Conservation (phyloP, 2,888 invertebrate genomes). For the Cryptocephalus moraei region DNA sequence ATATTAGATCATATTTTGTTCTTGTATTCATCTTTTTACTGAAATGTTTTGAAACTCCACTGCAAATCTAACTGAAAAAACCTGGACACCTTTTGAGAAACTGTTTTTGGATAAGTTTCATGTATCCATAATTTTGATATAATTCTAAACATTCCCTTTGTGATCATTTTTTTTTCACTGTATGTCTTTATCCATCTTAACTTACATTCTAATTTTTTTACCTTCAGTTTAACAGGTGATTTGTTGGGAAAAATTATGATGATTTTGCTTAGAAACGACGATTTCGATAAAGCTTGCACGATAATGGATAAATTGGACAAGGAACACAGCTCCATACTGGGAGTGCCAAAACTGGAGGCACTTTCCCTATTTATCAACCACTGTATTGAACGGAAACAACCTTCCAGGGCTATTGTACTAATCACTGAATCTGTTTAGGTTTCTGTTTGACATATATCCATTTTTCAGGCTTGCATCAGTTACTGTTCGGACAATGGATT, state of each 20-base stretch:
- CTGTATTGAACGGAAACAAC: slow-evolving; percentile 43
- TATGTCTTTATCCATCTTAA: not conserved
- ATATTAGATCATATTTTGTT: too few relatives aligned
- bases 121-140: too few relatives aligned
- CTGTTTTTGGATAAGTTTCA: too few relatives aligned
- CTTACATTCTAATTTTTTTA: not conserved
- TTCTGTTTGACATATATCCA: not conserved
- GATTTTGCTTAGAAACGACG: slow-evolving; percentile 37
- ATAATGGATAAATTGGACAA: slow-evolving; percentile 45
- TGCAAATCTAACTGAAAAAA: too few relatives aligned
- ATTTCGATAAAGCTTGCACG: slow-evolving; percentile 43
- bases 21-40: too few relatives aligned
- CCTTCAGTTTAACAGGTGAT: slow-evolving; percentile 46
- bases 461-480: slow-evolving; percentile 42
- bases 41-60: too few relatives aligned
- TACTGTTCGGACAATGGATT: slow-evolving; percentile 49
- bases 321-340: slow-evolving; percentile 43
- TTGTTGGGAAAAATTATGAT: slow-evolving; percentile 50
- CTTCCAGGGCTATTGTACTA: slow-evolving; percentile 44
- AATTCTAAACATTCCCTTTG: too few relatives aligned
- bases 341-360: slow-evolving; percentile 43
- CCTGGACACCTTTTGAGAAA: too few relatives aligned
- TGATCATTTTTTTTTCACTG: not conserved
- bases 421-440: not conserved
- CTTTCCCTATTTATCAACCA: slow-evolving; percentile 44